Evolutionary conservation across 1,140 invertebrate genomes (phyloP).

Genomic region (Calliphora vicina): DNA sequence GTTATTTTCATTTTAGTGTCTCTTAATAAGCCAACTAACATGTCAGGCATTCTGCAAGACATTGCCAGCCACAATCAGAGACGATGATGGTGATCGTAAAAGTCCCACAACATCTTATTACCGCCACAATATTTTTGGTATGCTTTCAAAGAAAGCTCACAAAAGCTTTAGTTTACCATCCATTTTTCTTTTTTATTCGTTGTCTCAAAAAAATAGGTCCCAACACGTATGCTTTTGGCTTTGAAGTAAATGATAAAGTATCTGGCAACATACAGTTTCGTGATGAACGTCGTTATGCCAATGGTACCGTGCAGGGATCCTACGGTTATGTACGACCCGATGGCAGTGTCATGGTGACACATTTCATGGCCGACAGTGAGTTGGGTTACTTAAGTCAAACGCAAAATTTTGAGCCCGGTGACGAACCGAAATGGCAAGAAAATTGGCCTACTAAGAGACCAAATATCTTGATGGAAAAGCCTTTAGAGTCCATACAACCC

Average conservation of each 20-base stretch:
- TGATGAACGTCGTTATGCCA: conserved; percentile 70
- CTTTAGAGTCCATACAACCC: neutral
- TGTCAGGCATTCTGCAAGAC: neutral
- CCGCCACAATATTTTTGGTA: conserved; percentile 55
- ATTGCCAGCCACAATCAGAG: neutral
- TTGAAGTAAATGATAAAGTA: conserved; percentile 70
- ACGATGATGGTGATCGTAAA: conserved; percentile 28
- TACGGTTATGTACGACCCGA: conserved; percentile 74
- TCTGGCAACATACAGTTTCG: conserved; percentile 73
- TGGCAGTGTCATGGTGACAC: conserved; percentile 67
- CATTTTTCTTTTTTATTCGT: neutral
- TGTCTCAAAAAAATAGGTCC: conserved; percentile 62
- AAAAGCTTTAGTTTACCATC: neutral
- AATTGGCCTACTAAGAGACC: conserved; percentile 53
- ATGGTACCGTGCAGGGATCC: conserved; percentile 73
- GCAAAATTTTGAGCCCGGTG: conserved; percentile 46
- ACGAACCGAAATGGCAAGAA: conserved; percentile 38
- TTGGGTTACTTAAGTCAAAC: conserved; percentile 65
- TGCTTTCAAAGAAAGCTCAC: neutral
- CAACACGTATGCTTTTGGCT: conserved; percentile 74
- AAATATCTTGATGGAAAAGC: conserved; percentile 40
- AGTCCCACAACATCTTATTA: conserved; percentile 52
- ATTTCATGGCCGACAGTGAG: conserved; percentile 70
- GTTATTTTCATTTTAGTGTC: conserved; percentile 34
- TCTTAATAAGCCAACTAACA: conserved; percentile 39